These are phyloP conservation scores for Aurelia coerulea DNA, from an alignment of 30 jellyfish, hydroid and myxozoan genomes.

Conservation along the genomic window DNA sequence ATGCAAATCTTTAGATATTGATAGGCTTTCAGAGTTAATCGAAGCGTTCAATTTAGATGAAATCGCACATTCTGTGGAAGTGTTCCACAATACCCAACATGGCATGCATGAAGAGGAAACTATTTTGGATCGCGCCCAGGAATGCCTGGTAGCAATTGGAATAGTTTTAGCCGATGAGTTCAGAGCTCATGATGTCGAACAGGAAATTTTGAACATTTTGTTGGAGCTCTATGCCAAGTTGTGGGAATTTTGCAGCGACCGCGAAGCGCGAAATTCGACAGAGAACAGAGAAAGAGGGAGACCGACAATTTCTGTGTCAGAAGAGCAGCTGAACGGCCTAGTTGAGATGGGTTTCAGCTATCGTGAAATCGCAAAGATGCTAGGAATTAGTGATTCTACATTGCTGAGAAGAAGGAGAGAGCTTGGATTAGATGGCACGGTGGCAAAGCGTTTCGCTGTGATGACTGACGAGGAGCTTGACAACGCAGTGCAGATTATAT, in stretches of 20 bases:
- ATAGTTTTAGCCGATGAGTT: constrained; percentile 15
- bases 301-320: constrained; percentile 17
- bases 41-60: too few relatives aligned
- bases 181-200: constrained; percentile 14
- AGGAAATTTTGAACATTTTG: constrained; percentile 1
- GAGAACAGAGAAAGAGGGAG: constrained; percentile 9
- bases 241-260: constrained; percentile 17
- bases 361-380: constrained; percentile 2
- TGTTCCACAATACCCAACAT: too few relatives aligned
- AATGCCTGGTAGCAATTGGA: background rate
- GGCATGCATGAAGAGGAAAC: too few relatives aligned
- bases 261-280: constrained; percentile 5
- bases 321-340: constrained; percentile 14
- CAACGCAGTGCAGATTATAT: too few relatives aligned
- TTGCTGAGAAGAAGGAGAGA: constrained; percentile 19
- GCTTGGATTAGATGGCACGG: background rate
- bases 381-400: constrained; percentile 11
- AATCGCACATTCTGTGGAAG: too few relatives aligned
- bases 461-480: too few relatives aligned
- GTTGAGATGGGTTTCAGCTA: constrained; percentile 1
- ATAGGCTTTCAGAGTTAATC: too few relatives aligned
- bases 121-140: too few relatives aligned
- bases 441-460: too few relatives aligned
- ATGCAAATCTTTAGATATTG: too few relatives aligned
- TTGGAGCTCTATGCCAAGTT: constrained; percentile 19